Evolutionary conservation across 2,797 vertebrate species (phyloP), one percentile per base, ranked within the genome.

Genomic region (Decapterus maruadsi): DNA sequence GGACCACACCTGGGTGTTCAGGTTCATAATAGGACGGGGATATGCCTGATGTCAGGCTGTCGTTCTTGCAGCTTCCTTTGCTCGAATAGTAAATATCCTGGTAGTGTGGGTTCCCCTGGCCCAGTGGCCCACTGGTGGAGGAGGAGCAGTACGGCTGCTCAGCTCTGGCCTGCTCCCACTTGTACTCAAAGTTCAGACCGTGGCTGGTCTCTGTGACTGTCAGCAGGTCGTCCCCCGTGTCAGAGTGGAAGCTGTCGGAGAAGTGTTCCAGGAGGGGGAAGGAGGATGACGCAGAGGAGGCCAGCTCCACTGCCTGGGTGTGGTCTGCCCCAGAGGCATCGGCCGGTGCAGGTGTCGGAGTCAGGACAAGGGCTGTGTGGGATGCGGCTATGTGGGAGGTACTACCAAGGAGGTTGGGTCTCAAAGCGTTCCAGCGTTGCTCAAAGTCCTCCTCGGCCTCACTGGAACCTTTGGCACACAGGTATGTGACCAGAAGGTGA

Each of bases 141-240:
- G 96, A 95, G 0, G 95, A 93, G 65, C 94, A 95, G 91, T 97
- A 97, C 4, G 96, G 94, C 62, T 96, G 94, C 71, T 97, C 96
- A 0, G 96, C 91, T 60, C 95, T 91, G 16, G 95, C 96, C 43
- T 96, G 96, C 82, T 99, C 98, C 98, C 98, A 99, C 84, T 97
- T 97, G 90, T 97, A 99, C 90, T 99, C 98, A 13, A 99, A 99
- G 90, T 98, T 98, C 75, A 99, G 97, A 74, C 98, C 98, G 0
- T 95, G 96, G 90, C 97, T 98, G 3, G 97, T 99, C 93, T 99
- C 96, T 0, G 97, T 99, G 77, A 99, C 98, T 0, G 98, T 99
- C 77, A 99, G 94, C 61, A 99, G 95, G 69, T 99, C 98, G 0
- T 99, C 98, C 0, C 96, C 96, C 0, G 90, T 91, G 85, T 99